phyloP scores from a whole-genome alignment of 2,797 vertebrate genomes.

The Eulemur mongoz region DNA sequence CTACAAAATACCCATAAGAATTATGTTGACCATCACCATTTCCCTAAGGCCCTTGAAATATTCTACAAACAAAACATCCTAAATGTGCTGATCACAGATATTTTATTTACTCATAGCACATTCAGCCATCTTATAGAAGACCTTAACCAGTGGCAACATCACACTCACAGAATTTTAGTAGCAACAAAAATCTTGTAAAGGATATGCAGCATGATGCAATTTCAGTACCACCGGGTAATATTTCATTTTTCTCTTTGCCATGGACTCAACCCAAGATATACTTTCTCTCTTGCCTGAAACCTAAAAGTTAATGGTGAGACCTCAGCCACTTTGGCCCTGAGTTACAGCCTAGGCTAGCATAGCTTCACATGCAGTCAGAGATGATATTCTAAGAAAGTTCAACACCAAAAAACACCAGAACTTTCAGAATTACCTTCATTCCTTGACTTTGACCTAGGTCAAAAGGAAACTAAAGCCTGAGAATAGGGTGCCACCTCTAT shows the following conservation, averaged over 20 bases:
- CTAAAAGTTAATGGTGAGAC: neutral
- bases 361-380: neutral
- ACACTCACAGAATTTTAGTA: neutral
- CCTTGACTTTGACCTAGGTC: neutral
- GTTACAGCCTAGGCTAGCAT: neutral
- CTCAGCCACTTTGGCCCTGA: neutral
- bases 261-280: neutral
- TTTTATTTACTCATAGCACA: neutral
- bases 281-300: conserved; percentile 3
- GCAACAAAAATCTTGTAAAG: neutral
- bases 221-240: neutral
- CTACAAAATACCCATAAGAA: neutral
- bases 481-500: neutral
- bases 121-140: neutral
- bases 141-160: neutral
- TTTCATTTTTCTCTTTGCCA: neutral
- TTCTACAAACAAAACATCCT: neutral
- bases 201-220: neutral
- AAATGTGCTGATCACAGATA: neutral
- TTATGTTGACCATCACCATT: neutral
- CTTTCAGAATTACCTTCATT: neutral
- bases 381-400: neutral
- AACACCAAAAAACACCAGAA: neutral
- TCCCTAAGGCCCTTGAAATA: neutral
- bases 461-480: neutral